Base-by-base conservation (phyloP, 2,113 vertebrate genomes). In the Oceanites oceanicus region DNA sequence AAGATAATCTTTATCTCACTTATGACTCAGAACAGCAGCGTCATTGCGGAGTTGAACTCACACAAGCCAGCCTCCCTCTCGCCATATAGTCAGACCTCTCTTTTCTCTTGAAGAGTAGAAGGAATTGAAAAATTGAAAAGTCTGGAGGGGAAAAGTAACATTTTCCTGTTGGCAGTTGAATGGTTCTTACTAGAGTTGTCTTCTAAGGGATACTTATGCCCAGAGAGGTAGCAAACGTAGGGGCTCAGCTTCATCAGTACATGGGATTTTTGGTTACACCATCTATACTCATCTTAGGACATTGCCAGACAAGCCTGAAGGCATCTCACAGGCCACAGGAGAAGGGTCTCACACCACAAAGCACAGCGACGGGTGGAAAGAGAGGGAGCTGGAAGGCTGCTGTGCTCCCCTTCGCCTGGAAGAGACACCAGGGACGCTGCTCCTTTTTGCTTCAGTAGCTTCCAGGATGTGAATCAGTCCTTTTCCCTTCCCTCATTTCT, bases 391-490 rank as follows among this genome's bases (percentile, higher is more conserved):
- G 14, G 52, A 40, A 77, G 23, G 56, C 23, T 32, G n/a, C 38
- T 38, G 8, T 26, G 26, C 40, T 74, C 70, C 50, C 21, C 29
- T 45, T 58, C 8, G 2, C 44, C 50, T 19, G 62, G 59, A 52
- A 40, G 30, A 3, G 21, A 36, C 47, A 14, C 12, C 7, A 5
- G 0, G 3, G 62, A 8, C 2, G 0, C 40, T 9, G 12, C 58
- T 90, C 49, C 45, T 56, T 61, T n/a, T 42, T 26, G 7, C 27
- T 77, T 40, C 13, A 5, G 8, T 4, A 47, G 15, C 20, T 86
- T 58, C 29, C 47, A n/a, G 66, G 74, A 36, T 29, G n/a, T 78
- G 25, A 78, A 50, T 34, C 13, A n/a, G 20, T 19, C 32, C n/a
- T 71, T 84, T 34, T 71, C 32, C 55, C 30, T 95, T 58, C 47